Base-by-base conservation (phyloP, 2,888 invertebrate genomes). In the Marronus borbonicus region DNA sequence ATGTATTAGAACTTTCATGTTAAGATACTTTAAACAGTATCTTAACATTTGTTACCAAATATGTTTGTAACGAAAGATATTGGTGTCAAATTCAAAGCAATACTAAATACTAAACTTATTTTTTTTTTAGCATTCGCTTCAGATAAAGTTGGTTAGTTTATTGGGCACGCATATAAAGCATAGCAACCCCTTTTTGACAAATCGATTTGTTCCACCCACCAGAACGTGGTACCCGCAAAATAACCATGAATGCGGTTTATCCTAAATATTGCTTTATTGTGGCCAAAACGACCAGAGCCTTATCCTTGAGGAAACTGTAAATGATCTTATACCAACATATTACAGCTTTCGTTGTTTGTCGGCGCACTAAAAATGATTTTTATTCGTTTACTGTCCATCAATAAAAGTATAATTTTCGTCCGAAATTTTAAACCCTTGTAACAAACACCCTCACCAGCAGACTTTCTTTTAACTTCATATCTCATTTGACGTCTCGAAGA, bases 181-280 rank as follows among this genome's bases (percentile, higher is more conserved):
- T 44, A 44, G 52, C 39, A 80, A 81, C 82, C 81, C 82, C 81
- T 60, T 82, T 81, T 79, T 83, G 78, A 81, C 84, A 31, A 85
- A 84, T 79, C 81, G 80, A 84, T 84, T 83, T 75, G 84, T 83
- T 83, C 80, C 20, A 36, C 82, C 76, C 80, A 76, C 79, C 81
- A 78, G 81, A 81, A 81, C 81, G 81, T 82, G 81, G 8, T 44
- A 83, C 79, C 82, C 82, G 83, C 82, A 76, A 76, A 49, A 65
- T 81, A 81, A 81, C 84, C 84, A 83, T 70, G 83, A 82, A 81
- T 84, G 84, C 74, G 84, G 84, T 84, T 84, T 83, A 83, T 83
- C 81, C 77, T 76, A 52, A 50, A 62, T 64, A 62, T 65, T 24
- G 52, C 65, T 55, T 50, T 66, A 65, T 76, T 76, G 64, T 76